phyloP scores from a whole-genome alignment of 2,797 vertebrate species.

The Huso huso region DNA sequence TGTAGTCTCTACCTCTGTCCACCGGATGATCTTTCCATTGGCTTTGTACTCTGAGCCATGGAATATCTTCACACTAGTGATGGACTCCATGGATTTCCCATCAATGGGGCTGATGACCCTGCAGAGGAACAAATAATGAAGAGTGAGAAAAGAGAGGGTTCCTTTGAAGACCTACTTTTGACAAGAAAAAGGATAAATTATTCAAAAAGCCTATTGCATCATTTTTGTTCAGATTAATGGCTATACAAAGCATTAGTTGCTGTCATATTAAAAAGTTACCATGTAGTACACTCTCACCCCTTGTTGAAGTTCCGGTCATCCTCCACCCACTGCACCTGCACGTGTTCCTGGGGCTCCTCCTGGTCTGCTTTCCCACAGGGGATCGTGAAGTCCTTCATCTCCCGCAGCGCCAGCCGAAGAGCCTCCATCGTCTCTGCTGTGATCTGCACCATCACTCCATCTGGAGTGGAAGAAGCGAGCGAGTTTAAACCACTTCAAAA shows the following conservation, averaged over 20 bases:
- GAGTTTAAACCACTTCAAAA: neutral
- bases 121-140: slow-evolving; percentile 3
- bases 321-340: slow-evolving; percentile 88
- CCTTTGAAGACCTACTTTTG: too few relatives aligned
- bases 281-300: slow-evolving; percentile 59
- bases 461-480: slow-evolving; percentile 49
- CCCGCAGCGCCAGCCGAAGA: slow-evolving; percentile 82
- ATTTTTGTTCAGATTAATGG: too few relatives aligned
- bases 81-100: slow-evolving; percentile 91
- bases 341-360: slow-evolving; percentile 86
- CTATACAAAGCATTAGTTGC: too few relatives aligned
- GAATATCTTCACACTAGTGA: slow-evolving; percentile 94
- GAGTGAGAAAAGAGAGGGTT: neutral
- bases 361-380: slow-evolving; percentile 84
- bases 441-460: slow-evolving; percentile 97
- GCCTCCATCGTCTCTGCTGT: slow-evolving; percentile 93
- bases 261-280: too few relatives aligned
- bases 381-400: slow-evolving; percentile 96
- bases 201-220: too few relatives aligned
- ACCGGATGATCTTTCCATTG: slow-evolving; percentile 92
- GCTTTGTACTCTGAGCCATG: slow-evolving; percentile 95
- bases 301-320: slow-evolving; percentile 94
- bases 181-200: too few relatives aligned
- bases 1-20: slow-evolving; percentile 77
- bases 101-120: slow-evolving; percentile 93